Conservation (phyloP, 2,113 vertebrate species). For the Laticauda colubrina region DNA sequence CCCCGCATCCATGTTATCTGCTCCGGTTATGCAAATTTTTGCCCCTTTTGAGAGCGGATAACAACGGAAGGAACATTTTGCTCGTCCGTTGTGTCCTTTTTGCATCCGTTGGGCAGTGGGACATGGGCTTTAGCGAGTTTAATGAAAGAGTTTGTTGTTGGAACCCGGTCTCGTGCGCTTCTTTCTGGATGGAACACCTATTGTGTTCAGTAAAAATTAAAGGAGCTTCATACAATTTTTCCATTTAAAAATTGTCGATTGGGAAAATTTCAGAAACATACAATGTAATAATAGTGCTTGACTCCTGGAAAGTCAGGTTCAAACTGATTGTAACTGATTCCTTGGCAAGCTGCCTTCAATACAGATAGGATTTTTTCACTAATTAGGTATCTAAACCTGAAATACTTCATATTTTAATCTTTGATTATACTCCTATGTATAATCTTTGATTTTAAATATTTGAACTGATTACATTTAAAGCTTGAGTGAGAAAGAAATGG, state of each 20-base stretch:
- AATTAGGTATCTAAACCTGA: neutral
- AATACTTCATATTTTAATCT: neutral
- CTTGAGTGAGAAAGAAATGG: neutral
- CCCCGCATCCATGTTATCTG: no score
- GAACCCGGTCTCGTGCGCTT: no score
- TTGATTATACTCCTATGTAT: no score
- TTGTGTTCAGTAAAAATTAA: neutral
- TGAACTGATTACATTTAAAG: neutral
- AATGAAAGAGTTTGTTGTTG: no score
- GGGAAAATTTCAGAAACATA: neutral
- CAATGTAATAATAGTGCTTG: neutral
- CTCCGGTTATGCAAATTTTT: no score
- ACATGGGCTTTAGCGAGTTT: no score
- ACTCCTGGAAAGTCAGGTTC: neutral
- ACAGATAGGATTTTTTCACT: neutral
- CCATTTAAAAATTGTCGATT: neutral
- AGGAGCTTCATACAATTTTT: neutral
- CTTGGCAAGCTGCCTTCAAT: neutral
- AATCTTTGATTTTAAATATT: neutral
- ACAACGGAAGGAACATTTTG: no score
- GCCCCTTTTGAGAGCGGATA: no score
- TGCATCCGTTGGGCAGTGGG: no score
- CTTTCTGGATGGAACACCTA: neutral
- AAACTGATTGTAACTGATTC: neutral
- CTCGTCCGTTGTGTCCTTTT: no score